A percentile compares a stretch with the other conserved stretches of the same genome.
These are phyloP conservation scores for Lanius collurio DNA, from an alignment of 2,113 vertebrate species.

Conservation along the genomic window DNA sequence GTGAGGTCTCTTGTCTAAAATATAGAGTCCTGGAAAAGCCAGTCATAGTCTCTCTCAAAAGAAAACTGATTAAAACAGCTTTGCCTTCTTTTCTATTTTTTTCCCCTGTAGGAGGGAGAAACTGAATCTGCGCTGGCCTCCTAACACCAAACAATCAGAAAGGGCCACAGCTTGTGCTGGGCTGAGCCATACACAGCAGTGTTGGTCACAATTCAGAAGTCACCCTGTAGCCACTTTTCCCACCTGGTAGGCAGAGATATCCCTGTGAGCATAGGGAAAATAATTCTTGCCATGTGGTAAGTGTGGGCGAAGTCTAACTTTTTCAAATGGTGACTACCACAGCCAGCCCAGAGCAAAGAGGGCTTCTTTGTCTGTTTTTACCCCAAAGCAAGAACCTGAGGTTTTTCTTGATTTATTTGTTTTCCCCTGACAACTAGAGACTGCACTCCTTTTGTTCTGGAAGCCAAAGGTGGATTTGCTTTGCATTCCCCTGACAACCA, in stretches of 20 bases:
- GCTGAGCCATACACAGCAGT: not conserved
- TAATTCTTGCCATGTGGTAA: not conserved
- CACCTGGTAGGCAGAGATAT: not conserved
- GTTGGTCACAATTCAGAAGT: not conserved
- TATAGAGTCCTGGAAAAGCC: not conserved
- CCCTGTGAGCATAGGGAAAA: not conserved
- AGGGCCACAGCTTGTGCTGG: not conserved
- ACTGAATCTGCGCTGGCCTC: not conserved
- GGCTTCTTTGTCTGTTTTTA: not conserved
- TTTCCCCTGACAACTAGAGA: not conserved
- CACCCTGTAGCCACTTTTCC: not conserved
- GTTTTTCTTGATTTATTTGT: not conserved
- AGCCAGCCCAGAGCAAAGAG: not conserved
- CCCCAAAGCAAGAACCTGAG: not conserved
- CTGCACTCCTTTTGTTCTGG: not conserved
- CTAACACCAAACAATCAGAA: not conserved
- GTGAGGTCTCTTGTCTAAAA: not conserved
- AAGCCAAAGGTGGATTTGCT: not conserved
- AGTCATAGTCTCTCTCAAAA: not conserved
- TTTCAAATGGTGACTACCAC: not conserved
- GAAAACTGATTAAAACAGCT: not conserved
- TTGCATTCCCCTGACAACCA: not conserved
- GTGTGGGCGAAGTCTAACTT: not conserved
- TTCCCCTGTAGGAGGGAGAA: rapidly evolving
- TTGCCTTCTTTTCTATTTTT: not conserved